Evolutionary conservation across 2,888 invertebrate genomes (phyloP), one percentile per base, ranked within the genome.

Genomic region (Junonia oenone): DNA sequence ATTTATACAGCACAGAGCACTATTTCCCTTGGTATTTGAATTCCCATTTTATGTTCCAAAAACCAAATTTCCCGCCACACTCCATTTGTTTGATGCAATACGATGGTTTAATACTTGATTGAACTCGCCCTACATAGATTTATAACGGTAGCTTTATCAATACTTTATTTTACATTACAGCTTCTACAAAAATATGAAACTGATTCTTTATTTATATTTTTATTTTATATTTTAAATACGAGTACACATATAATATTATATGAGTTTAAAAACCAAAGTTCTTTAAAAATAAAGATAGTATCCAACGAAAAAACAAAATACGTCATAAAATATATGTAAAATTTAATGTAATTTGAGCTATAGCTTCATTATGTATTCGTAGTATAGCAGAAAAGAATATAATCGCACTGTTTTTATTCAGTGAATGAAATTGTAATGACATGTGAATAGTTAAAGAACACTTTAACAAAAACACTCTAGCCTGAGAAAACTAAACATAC

Each of bases 401-500:
- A n/a, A n/a, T n/a, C n/a, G n/a, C n/a, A 11, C 9, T 1, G 2
- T 17, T 9, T 15, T 38, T 17, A 9, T 3, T 15, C 15, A 17
- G 14, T 15, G 15, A 19, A 4, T 19, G 1, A 45, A 17, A 49
- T 9, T 17, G 51, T 54, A 59, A 26, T 17, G 38, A 54, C 47
- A 33, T 6, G 46, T 46, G 15, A 31, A 31, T 9, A 15, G 15
- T 26, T n/a, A 45, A 43, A 45, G 9, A 3, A 15, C 6, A 52
- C 55, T 55, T 45, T 15, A 48, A 55, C 49, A 52, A 15, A 38
- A 38, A 22, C 29, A 43, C 75, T 66, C 64, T 58, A 80, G 72
- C 70, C 66, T 65, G 68, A 61, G 63, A 71, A 74, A 76, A 73
- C 72, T 73, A 66, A 76, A 76, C 75, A 77, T 75, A 72, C 65